Base-by-base conservation (phyloP, 2,113 vertebrate species). In the Acanthisitta chloris region DNA sequence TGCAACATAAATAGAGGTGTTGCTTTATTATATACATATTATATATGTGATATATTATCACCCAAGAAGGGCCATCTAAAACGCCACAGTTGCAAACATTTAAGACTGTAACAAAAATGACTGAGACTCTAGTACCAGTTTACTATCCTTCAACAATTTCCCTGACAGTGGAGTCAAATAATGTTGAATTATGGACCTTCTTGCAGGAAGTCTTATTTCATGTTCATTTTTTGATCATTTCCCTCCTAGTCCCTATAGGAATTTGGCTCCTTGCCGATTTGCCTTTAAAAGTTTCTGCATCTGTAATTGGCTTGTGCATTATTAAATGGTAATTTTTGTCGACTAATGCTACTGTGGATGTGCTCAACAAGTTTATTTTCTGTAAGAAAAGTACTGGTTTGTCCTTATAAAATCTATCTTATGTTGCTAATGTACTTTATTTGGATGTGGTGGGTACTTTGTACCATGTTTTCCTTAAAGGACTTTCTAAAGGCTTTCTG, bases 101-200 rank as follows among this genome's bases (percentile, higher is more conserved):
- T 98, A 98, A 98, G 96, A 96, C 92, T 96, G 90, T 94, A 97
- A 97, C 97, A 98, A 97, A 98, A 98, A 95, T 92, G 95, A 97
- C 96, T 95, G 91, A 93, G 96, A 90, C 85, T 95, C 95, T 14
- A 86, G 88, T 97, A 98, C 97, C 97, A 81, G 96, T 97, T 98
- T 98, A 98, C 97, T 98, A 97, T 97, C 96, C 94, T 96, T 97
- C 97, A 95, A 97, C 97, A 96, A 96, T 98, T 97, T 97, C 93
- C 91, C 90, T 97, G 98, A 98, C 97, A 98, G 92, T 95, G 48
- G 86, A 98, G 94, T 98, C 96, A 98, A 98, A 98, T 98, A 98
- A 98, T 97, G 92, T 97, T 98, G 98, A 98, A 97, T 98, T 98
- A 98, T 97, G 95, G 97, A 96, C 97, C 79, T 94, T 96, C 97